These are phyloP conservation scores for Junonia oenone DNA, from an alignment of 2,888 invertebrate species.

Conservation along the genomic window DNA sequence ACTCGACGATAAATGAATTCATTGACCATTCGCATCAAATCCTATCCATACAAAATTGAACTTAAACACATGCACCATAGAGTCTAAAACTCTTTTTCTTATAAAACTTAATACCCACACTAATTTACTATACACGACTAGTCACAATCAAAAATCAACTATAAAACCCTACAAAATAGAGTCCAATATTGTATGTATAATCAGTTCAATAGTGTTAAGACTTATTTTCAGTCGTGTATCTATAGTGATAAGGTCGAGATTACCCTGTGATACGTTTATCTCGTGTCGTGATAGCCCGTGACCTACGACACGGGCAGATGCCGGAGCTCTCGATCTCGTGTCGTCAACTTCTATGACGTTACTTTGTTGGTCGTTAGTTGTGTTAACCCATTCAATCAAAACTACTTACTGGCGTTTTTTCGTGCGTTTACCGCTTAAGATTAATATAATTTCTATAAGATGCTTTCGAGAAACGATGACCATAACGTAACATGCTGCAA, in stretches of 20 bases:
- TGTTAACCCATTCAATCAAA: too few species aligned
- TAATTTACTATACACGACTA: not conserved
- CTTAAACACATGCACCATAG: constrained; percentile 20
- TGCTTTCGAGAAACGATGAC: too few species aligned
- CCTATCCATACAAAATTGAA: constrained; percentile 25
- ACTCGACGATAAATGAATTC: constrained; percentile 18
- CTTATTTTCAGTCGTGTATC: not conserved
- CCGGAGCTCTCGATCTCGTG: constrained; percentile 20
- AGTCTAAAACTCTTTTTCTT: constrained; percentile 20
- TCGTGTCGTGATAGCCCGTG: constrained; percentile 29
- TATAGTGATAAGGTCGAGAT: constrained; percentile 1
- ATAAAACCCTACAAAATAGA: not conserved
- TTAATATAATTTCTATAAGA: too few species aligned
- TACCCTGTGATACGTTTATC: constrained; percentile 16
- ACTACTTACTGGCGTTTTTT: too few species aligned
- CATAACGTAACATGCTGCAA: too few species aligned
- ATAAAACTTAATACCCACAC: not conserved
- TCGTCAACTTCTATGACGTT: constrained; percentile 14
- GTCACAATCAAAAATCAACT: not conserved
- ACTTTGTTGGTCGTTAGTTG: not conserved
- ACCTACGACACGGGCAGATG: constrained; percentile 29
- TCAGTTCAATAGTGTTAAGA: not conserved
- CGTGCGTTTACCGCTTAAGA: too few species aligned
- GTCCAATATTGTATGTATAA: not conserved
- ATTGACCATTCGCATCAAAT: constrained; percentile 25